These are phyloP conservation scores for Notodonta ziczac DNA, from an alignment of 2,888 invertebrate genomes.

Conservation along the genomic window DNA sequence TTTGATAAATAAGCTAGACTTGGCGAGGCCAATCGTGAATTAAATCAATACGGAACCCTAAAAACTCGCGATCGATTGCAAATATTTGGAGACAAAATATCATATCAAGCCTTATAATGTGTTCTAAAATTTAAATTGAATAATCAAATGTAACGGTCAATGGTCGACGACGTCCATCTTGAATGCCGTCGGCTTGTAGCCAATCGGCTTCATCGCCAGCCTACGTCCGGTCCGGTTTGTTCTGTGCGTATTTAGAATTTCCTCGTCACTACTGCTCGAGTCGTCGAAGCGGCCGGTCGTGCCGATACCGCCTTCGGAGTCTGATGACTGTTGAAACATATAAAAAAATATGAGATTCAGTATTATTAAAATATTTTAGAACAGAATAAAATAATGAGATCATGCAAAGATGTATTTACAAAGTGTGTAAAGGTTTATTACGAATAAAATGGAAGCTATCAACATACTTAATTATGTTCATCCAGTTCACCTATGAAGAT, in stretches of 20 bases:
- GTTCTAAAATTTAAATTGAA: conserved; percentile 1
- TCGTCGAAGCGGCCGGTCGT: conserved; percentile 65
- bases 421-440: neutral
- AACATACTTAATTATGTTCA: too few relatives aligned
- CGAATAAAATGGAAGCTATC: too few relatives aligned
- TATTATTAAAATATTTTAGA: neutral
- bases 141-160: conserved; percentile 50
- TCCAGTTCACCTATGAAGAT: too few relatives aligned
- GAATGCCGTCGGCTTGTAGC: conserved; percentile 65
- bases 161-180: conserved; percentile 75
- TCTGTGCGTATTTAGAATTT: conserved; percentile 66
- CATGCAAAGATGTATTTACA: neutral
- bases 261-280: conserved; percentile 77
- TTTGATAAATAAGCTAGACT: too few relatives aligned
- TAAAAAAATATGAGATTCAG: neutral
- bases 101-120: neutral
- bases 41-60: neutral
- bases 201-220: conserved; percentile 74
- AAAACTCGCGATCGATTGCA: neutral
- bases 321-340: conserved; percentile 61
- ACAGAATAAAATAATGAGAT: neutral
- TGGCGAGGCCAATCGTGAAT: neutral
- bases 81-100: too few relatives aligned
- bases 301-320: conserved; percentile 68
- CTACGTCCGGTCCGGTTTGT: conserved; percentile 59